These are phyloP conservation scores for Drosophila conformis DNA, from an alignment of 2,888 invertebrate genomes.

Conservation along the genomic window DNA sequence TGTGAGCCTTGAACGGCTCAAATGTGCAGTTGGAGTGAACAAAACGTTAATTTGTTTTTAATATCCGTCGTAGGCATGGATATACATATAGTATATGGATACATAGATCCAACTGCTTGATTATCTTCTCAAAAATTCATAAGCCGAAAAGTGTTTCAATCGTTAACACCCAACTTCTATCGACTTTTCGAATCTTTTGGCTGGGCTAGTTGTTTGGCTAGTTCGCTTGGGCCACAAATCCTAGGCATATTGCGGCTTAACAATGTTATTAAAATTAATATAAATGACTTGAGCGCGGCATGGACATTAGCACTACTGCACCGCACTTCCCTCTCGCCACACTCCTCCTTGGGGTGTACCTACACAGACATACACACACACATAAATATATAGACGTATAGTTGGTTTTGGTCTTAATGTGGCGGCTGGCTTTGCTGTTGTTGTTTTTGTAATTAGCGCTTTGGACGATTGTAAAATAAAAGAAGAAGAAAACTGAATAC, in stretches of 20 bases:
- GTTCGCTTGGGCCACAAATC: constrained; percentile 23
- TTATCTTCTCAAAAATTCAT: constrained; percentile 73
- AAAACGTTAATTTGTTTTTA: constrained; percentile 77
- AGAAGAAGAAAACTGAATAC: constrained; percentile 20
- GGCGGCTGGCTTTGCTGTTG: constrained; percentile 42
- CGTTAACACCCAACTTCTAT: constrained; percentile 67
- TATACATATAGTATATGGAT: constrained; percentile 16
- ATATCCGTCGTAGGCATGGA: constrained; percentile 55
- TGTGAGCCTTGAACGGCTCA: not conserved
- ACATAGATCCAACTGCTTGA: constrained; percentile 40
- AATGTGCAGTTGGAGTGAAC: constrained; percentile 30
- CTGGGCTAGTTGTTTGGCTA: not conserved
- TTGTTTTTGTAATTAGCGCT: constrained; percentile 69
- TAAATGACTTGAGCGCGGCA: constrained; percentile 67
- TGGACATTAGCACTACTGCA: constrained; percentile 40
- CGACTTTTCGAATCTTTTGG: constrained; percentile 9
- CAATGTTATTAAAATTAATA: constrained; percentile 82
- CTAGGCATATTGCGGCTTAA: constrained; percentile 60
- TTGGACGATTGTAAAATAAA: constrained; percentile 10
- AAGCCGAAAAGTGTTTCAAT: constrained; percentile 73
- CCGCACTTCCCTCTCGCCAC: not conserved
- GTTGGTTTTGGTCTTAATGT: constrained; percentile 21
- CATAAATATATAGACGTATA: not conserved
- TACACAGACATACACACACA: not conserved
- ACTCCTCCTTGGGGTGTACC: not conserved